These are phyloP conservation scores for Sceloporus undulatus DNA, from an alignment of 2,113 vertebrate species.

Conservation along the genomic window DNA sequence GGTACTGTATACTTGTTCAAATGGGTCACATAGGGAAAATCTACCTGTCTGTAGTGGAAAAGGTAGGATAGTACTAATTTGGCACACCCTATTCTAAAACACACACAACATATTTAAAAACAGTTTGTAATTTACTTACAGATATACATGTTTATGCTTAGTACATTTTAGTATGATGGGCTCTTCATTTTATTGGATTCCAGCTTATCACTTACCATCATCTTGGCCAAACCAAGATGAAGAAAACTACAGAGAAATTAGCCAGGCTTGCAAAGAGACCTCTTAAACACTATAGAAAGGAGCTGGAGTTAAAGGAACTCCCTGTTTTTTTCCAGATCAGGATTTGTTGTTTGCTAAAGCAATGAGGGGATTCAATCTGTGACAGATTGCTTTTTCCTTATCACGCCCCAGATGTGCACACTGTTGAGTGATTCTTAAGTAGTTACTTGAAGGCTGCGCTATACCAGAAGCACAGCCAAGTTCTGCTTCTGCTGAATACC, in stretches of 20 bases:
- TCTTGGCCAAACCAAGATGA: neutral
- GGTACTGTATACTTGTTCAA: neutral
- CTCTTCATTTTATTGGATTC: neutral
- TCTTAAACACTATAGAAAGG: neutral
- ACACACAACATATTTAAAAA: neutral
- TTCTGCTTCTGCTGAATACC: no score
- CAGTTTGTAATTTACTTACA: neutral
- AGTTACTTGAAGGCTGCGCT: no score
- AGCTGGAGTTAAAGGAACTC: neutral
- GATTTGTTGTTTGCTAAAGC: no score
- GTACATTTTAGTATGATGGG: no score
- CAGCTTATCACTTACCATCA: neutral
- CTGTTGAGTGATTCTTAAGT: no score
- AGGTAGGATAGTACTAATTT: neutral
- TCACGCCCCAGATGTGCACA: no score
- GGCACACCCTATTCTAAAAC: neutral
- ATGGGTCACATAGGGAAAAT: neutral
- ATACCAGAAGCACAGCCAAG: no score
- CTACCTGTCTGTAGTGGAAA: neutral
- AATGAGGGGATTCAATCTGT: no score
- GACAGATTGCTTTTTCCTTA: no score
- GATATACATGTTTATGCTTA: no score
- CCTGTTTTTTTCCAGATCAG: neutral
- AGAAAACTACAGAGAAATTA: neutral
- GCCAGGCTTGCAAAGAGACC: neutral